phyloP scores from a whole-genome alignment of 92 coral and sea anemone genomes.

The Muricea muricata region DNA sequence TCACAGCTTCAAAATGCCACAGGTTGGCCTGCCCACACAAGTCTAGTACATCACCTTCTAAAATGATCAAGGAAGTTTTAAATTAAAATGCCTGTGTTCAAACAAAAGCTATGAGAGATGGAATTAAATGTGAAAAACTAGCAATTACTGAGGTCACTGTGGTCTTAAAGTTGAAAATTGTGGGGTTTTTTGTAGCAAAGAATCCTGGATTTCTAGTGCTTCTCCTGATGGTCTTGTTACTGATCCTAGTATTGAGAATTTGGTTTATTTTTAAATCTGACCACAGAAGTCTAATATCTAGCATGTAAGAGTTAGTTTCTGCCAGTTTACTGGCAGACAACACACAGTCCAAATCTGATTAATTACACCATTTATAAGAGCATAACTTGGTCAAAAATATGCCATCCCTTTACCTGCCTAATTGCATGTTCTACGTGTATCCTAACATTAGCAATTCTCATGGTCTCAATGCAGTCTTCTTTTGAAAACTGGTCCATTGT shows the following conservation, averaged over 20 bases:
- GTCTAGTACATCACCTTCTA: constrained; percentile 55
- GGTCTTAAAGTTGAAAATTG: too few relatives aligned
- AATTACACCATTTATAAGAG: constrained; percentile 62
- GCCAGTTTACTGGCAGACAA: too few relatives aligned
- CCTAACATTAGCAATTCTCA: too few relatives aligned
- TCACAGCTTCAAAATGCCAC: constrained; percentile 62
- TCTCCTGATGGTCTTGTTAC: constrained; percentile 72
- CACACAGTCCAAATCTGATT: too few relatives aligned
- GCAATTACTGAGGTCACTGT: constrained; percentile 46
- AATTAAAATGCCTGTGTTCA: constrained; percentile 22
- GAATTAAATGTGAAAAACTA: too few relatives aligned
- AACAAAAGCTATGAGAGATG: constrained; percentile 51
- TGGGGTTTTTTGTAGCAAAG: constrained; percentile 60
- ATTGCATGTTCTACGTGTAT: constrained; percentile 77
- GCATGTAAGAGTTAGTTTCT: constrained; percentile 53
- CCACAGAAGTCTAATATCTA: constrained; percentile 23
- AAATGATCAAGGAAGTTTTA: constrained; percentile 36
- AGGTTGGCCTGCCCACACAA: constrained; percentile 67
- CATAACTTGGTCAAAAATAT: constrained; percentile 70
- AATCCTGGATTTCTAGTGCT: constrained; percentile 58
- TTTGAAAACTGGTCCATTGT: too few relatives aligned
- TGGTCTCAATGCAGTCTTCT: constrained; percentile 66
- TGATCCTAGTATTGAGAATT: constrained; percentile 48
- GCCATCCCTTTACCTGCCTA: constrained; percentile 68
- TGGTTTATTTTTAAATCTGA: too few relatives aligned